Conservation (phyloP, 2,797 vertebrate species). For the Pitangus sulphuratus region DNA sequence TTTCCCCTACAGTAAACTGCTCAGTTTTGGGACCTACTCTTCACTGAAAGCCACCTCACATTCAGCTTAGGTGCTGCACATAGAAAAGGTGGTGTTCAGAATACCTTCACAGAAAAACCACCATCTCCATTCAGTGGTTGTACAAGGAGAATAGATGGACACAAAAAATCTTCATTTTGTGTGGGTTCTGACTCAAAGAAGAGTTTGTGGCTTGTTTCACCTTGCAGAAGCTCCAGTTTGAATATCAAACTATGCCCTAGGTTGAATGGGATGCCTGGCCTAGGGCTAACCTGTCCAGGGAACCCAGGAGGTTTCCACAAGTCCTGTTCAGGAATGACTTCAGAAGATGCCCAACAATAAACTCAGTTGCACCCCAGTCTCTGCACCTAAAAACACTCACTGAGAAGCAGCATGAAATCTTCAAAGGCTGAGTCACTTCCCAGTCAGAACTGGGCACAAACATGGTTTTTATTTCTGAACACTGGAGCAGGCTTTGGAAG, state of each 20-base stretch:
- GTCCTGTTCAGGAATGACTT: background rate
- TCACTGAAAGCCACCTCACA: background rate
- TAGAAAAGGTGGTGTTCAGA: background rate
- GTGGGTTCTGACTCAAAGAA: background rate
- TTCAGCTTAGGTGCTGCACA: background rate
- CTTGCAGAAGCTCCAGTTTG: background rate
- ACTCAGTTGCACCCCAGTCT: background rate
- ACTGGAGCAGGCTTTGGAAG: background rate
- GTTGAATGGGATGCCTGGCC: background rate
- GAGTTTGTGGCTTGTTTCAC: background rate
- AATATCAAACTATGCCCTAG: background rate
- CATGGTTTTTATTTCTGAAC: background rate
- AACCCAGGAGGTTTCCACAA: background rate
- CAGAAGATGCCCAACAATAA: background rate
- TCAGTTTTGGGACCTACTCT: background rate
- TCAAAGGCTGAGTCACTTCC: background rate
- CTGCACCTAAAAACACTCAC: background rate
- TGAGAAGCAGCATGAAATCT: background rate
- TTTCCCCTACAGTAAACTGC: background rate
- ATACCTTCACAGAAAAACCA: background rate
- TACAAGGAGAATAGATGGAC: background rate
- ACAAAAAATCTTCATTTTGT: background rate
- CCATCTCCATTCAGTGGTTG: background rate
- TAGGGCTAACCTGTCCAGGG: background rate
- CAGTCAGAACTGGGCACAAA: background rate